A percentile compares a stretch with the other conserved stretches of the same genome.
phyloP scores from a whole-genome alignment of 1,140 invertebrate genomes.

The Bombus difficillimus region DNA sequence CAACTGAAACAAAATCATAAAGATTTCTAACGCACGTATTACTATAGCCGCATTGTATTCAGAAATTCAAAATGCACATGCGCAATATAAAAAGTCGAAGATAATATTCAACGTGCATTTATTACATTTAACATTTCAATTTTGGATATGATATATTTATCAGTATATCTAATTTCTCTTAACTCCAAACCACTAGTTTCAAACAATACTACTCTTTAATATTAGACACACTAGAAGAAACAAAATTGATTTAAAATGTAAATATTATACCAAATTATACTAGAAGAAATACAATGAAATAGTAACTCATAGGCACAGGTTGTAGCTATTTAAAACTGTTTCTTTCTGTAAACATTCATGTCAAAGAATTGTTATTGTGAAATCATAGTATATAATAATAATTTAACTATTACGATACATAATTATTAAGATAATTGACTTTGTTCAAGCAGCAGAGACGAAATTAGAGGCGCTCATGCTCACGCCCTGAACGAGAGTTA shows the following conservation, averaged over 20 bases:
- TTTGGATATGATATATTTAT: background rate
- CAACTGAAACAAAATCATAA: slow-evolving; percentile 2
- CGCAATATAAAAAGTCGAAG: background rate
- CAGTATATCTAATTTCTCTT: background rate
- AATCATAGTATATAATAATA: background rate
- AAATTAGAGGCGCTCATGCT: no score
- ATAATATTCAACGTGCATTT: background rate
- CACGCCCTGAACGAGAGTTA: no score
- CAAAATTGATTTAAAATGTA: background rate
- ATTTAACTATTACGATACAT: background rate
- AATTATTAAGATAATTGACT: background rate
- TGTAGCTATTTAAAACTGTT: background rate
- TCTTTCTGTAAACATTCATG: background rate
- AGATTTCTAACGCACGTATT: background rate
- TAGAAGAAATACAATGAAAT: no score
- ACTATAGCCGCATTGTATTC: background rate
- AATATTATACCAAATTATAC: background rate
- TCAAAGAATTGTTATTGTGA: background rate
- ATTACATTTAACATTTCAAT: background rate
- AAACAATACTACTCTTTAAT: background rate
- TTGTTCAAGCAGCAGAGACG: background rate
- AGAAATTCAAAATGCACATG: background rate
- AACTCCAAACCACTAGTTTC: background rate
- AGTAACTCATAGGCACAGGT: no score
- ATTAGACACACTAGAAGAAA: background rate